Percentiles rank a stretch among this genome's conserved stretches.
These are phyloP conservation scores for Hylia prasina DNA, from an alignment of 2,113 vertebrate genomes.

Conservation along the genomic window DNA sequence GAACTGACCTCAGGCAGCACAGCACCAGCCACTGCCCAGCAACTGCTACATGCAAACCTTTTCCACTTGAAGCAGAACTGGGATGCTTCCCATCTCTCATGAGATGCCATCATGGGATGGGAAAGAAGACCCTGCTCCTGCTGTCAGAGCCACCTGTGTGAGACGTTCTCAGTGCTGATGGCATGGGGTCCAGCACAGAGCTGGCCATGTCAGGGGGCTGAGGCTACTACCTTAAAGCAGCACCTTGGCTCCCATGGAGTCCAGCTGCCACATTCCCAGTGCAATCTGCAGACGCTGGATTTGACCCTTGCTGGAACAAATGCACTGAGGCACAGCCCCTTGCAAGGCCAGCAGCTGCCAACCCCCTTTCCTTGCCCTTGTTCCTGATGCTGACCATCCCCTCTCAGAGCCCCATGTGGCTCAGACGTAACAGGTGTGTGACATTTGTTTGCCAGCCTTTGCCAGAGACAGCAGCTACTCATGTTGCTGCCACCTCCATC, in stretches of 20 bases:
- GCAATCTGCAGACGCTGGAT: neutral
- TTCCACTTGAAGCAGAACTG: neutral
- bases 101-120: neutral
- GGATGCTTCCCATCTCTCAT: neutral
- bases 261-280: neutral
- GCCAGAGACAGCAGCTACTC: neutral
- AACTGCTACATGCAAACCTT: neutral
- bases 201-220: neutral
- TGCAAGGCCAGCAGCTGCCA: neutral
- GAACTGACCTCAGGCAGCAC: neutral
- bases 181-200: neutral
- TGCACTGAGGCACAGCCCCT: neutral
- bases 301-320: neutral
- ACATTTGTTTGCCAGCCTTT: neutral
- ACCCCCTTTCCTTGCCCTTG: neutral
- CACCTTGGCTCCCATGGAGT: neutral
- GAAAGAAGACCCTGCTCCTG: neutral
- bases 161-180: neutral
- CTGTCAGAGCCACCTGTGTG: neutral
- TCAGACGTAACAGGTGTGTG: neutral
- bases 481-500: fast-evolving
- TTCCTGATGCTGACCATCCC: neutral
- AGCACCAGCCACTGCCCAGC: neutral
- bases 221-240: neutral
- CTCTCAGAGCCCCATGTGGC: fast-evolving